phyloP scores from a whole-genome alignment of 2,113 vertebrate genomes.

The Pygathrix nemaeus region DNA sequence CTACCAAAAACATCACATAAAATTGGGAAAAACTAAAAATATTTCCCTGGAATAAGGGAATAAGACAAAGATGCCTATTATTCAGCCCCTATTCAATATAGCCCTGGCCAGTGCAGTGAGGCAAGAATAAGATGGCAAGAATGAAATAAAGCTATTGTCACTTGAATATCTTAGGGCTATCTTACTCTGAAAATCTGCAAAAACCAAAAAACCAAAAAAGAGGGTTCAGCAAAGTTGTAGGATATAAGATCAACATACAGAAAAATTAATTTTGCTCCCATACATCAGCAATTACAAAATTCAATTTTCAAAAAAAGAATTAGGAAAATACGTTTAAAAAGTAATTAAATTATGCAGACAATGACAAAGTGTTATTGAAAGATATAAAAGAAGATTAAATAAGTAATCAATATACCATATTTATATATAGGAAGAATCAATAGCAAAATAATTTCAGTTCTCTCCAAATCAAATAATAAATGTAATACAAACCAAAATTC shows the following conservation, averaged over 20 bases:
- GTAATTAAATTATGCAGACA: background rate
- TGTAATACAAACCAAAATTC: background rate
- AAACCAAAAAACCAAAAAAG: background rate
- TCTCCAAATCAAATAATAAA: constrained; percentile 21
- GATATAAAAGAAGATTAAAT: constrained; percentile 15
- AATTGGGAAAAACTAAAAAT: constrained; percentile 20
- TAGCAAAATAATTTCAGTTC: constrained; percentile 14
- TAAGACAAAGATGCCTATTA: background rate
- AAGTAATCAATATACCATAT: background rate
- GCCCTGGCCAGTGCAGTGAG: background rate
- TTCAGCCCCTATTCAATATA: background rate
- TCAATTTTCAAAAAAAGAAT: background rate
- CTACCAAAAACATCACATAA: background rate
- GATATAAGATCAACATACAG: background rate
- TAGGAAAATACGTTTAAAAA: background rate
- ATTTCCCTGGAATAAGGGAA: background rate
- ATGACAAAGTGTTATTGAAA: constrained; percentile 32
- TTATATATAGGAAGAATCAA: constrained; percentile 1
- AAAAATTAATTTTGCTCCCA: background rate
- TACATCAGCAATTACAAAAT: background rate
- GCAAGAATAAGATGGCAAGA: background rate
- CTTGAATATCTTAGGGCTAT: constrained; percentile 9
- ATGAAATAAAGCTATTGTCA: background rate
- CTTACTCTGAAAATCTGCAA: background rate
- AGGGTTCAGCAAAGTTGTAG: background rate